A percentile compares a stretch with the other conserved stretches of the same genome.
These are phyloP conservation scores for Drosophila pallidifrons DNA, from an alignment of 1,140 invertebrate genomes.

Conservation along the genomic window DNA sequence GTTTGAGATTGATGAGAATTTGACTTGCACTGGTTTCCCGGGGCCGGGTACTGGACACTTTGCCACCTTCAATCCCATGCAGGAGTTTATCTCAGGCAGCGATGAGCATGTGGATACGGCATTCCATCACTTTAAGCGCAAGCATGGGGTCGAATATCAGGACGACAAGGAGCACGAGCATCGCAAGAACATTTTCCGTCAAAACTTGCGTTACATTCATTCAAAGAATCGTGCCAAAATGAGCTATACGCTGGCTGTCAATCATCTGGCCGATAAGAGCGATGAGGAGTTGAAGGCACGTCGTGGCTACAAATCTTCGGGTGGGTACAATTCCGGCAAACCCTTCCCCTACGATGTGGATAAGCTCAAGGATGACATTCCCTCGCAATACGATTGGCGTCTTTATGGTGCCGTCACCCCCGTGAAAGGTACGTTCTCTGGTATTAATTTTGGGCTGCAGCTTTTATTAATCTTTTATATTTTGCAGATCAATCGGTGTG, in stretches of 20 bases:
- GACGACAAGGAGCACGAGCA: constrained; percentile 88
- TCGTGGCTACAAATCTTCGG: constrained; percentile 90
- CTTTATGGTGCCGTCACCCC: constrained; percentile 96
- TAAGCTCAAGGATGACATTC: constrained; percentile 85
- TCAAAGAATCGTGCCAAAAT: constrained; percentile 93
- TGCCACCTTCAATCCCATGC: constrained; percentile 96
- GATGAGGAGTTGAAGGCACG: constrained; percentile 92
- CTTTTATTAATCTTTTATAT: background rate
- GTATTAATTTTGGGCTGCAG: background rate
- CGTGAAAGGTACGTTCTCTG: constrained; percentile 90
- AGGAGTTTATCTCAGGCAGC: constrained; percentile 92
- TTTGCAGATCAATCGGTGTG: constrained; percentile 94
- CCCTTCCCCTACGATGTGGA: constrained; percentile 87
- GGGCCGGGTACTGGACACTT: constrained; percentile 92
- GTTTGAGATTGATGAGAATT: constrained; percentile 89
- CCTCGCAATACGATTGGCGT: constrained; percentile 94
- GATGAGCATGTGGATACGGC: constrained; percentile 91
- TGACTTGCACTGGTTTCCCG: constrained; percentile 93
- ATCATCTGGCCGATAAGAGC: constrained; percentile 95
- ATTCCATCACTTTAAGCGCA: constrained; percentile 91
- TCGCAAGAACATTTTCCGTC: constrained; percentile 93
- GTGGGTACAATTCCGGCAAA: constrained; percentile 89
- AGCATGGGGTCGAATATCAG: constrained; percentile 90
- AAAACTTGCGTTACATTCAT: constrained; percentile 95
- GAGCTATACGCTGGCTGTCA: constrained; percentile 91